Base-by-base conservation (phyloP, 1,140 invertebrate genomes). In the Drosophila pandora region DNA sequence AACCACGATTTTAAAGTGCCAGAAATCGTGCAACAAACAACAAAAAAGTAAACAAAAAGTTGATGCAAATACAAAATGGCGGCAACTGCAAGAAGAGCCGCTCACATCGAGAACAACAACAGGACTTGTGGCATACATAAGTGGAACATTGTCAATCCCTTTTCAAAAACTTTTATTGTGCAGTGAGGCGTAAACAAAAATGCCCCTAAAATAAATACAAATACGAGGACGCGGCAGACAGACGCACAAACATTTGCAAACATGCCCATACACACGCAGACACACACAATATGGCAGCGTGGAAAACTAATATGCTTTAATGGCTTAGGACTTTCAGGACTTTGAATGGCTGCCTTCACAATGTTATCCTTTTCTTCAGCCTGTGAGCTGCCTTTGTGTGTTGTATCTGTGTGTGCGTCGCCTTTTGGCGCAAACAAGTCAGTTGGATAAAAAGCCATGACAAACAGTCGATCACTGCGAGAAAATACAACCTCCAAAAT, bases 291-390 rank as follows among this genome's bases (percentile, higher is more conserved):
- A 80, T 72, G 76, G 70, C 53, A 37, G 58, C 56, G 78, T 47
- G 43, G 59, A 76, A 88, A 85, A 88, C 81, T 85, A 88, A 85
- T 85, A 85, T 85, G 83, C 83, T 85, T 82, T 85, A 85, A 85
- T 85, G 81, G 81, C 79, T 85, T 85, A 85, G 78, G 82, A 85
- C 69, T 88, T 87, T 85, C 63, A 78, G 83, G 73, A 82, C 74
- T 88, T 85, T 82, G 77, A 82, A 85, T 87, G 82, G 83, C 64
- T 81, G 81, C 75, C 58, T 41, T 48, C 39, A 88, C 79, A 85
- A 78, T 82, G 83, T 82, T 85, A 87, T 82, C 83, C 81, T 77
- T 77, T 85, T 68, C 41, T 54, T 82, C 62, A 32, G 60, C 47
- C 70, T 48, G 43, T 10, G 37, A 17, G 13, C 10, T 37, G 34